Percentiles rank a stretch among this genome's conserved stretches.
Conservation (phyloP, 2,113 vertebrate genomes). For the Gallinago jamesoni region DNA sequence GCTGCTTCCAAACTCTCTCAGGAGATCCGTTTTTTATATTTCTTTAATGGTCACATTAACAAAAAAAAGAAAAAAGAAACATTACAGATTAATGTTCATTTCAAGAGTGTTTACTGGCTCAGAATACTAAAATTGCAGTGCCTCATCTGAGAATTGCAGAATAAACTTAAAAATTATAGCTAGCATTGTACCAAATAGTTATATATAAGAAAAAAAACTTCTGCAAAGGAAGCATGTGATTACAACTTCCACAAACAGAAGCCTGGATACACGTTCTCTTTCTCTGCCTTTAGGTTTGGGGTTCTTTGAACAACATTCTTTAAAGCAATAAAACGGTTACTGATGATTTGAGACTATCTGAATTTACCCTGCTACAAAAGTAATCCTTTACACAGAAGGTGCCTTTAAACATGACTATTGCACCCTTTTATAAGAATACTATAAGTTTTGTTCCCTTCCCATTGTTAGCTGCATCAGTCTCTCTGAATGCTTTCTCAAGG, state of each 20-base stretch:
- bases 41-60: constrained; percentile 31
- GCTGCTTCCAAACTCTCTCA: not conserved
- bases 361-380: not conserved
- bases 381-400: not conserved
- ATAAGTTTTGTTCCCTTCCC: not conserved
- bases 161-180: not conserved
- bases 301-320: not conserved
- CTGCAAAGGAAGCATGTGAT: not conserved
- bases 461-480: not conserved
- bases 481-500: not conserved
- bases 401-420: not conserved
- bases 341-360: not conserved
- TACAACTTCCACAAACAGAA: not conserved
- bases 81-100: not conserved
- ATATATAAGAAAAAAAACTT: not conserved
- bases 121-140: not conserved
- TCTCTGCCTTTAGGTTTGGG: not conserved
- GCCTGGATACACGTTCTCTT: not conserved
- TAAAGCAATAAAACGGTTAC: not conserved
- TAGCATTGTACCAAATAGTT: not conserved
- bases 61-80: not conserved
- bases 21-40: not conserved
- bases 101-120: constrained; percentile 22
- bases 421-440: not conserved
- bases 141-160: constrained; percentile 5